A percentile compares a stretch with the other conserved stretches of the same genome.
Evolutionary conservation across 2,797 vertebrate species (phyloP).

Genomic region (Numenius phaeopus): DNA sequence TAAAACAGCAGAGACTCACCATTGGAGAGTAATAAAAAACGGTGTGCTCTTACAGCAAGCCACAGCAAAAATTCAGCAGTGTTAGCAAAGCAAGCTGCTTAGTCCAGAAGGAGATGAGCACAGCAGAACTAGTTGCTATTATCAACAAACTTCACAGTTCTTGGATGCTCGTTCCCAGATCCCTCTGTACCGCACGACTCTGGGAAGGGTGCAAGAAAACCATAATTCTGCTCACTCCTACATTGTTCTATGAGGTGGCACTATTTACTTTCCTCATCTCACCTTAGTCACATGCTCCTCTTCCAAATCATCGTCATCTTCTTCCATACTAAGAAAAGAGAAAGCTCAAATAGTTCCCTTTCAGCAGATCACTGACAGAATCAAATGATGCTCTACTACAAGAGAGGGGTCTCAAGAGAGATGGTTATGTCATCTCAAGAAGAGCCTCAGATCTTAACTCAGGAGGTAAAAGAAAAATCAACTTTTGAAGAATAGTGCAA

Average conservation of each 20-base stretch:
- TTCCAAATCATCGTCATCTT: conserved; percentile 88
- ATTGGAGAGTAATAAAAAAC: background rate
- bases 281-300: conserved; percentile 97
- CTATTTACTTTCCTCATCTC: background rate
- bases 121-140: background rate
- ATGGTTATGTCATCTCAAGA: background rate
- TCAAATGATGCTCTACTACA: background rate
- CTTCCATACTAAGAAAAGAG: conserved; percentile 79
- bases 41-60: background rate
- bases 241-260: background rate
- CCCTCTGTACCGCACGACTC: background rate
- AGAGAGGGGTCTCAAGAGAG: background rate
- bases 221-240: background rate
- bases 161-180: background rate
- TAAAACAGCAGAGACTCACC: background rate
- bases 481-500: background rate
- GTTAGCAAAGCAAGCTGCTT: background rate
- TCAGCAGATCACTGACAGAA: background rate
- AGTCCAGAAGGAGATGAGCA: background rate
- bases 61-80: background rate
- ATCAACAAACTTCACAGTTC: background rate
- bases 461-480: background rate
- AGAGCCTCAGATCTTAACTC: background rate
- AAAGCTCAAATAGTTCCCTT: background rate
- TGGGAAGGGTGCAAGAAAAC: background rate